Evolutionary conservation across 2,113 vertebrate species (phyloP).

Genomic region (Todiramphus chloris): DNA sequence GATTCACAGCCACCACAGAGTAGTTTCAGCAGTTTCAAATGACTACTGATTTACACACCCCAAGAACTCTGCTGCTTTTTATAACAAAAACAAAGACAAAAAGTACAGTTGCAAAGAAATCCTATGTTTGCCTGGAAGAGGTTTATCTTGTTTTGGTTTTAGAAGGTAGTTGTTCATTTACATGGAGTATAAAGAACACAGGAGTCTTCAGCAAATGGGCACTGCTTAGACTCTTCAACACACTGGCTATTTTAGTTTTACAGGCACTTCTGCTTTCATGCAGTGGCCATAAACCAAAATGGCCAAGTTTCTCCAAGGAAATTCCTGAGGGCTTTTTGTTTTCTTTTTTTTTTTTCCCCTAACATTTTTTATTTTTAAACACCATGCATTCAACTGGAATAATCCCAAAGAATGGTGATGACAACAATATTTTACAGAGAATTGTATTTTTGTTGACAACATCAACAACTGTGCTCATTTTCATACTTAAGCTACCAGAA

Average conservation of each 20-base stretch:
- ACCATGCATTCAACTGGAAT: background rate
- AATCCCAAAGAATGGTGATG: background rate
- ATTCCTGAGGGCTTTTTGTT: background rate
- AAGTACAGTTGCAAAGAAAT: background rate
- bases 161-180: background rate
- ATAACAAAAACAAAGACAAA: background rate
- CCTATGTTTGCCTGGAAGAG: background rate
- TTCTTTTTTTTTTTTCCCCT: too few relatives aligned
- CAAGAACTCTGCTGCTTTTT: background rate
- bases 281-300: background rate
- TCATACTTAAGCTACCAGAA: slow-evolving; percentile 6
- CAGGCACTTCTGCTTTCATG: background rate
- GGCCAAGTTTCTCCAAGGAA: background rate
- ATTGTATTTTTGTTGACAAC: background rate
- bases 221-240: background rate
- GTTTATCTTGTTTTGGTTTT: background rate
- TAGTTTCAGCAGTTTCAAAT: background rate
- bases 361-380: background rate
- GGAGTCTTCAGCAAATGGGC: background rate
- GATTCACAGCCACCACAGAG: background rate
- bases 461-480: background rate
- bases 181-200: background rate
- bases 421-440: background rate
- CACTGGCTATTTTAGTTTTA: background rate
- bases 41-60: background rate